Evolutionary conservation across 2,113 vertebrate genomes (phyloP), one percentile per base, ranked within the genome.

Genomic region (Heterochromis multidens): DNA sequence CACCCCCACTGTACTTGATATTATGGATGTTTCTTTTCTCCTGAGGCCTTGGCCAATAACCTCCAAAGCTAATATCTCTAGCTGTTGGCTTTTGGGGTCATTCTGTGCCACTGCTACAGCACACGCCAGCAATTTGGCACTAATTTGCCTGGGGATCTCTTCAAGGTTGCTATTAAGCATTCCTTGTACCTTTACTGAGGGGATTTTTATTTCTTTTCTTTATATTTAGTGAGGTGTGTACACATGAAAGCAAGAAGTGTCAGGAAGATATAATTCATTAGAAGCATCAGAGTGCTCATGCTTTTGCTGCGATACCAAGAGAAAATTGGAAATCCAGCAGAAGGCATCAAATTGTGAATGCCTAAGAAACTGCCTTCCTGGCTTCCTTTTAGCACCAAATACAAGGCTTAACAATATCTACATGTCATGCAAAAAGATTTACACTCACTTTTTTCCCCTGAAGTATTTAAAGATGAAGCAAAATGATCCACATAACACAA

Each of bases 121-220:
- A 85, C 70, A 90, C 77, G 77, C 80, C 82, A 88, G 90, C 88
- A 37, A 85, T 91, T 91, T 89, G 81, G 82, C 78, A 25, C 86
- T 92, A 86, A 94, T 93, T 91, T 93, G 84, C 90, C 89, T 83
- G 56, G 88, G 87, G 92, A 90, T 82, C 9, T 57, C 81, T 88
- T 94, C 79, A 85, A 90, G 86, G 83, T 88, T 89, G 54, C 87
- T 56, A 84, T 88, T 89, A 84, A 93, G 86, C 85, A 83, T 86
- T 89, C 58, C 67, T 62, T 37, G 76, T 85, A 58, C 76, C 79
- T 88, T 74, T 35, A 81, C 83, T 65, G 79, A 74, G 35, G 52
- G 33, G 33, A 46, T 63, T 82, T 89, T 84, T 79, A n/a, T 25
- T 83, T 82, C 40, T 49, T 63, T 23, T 5, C 6, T 77, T 67